Evolutionary conservation across 2,797 vertebrate genomes (phyloP).

Genomic region (Hippocampus kuda): DNA sequence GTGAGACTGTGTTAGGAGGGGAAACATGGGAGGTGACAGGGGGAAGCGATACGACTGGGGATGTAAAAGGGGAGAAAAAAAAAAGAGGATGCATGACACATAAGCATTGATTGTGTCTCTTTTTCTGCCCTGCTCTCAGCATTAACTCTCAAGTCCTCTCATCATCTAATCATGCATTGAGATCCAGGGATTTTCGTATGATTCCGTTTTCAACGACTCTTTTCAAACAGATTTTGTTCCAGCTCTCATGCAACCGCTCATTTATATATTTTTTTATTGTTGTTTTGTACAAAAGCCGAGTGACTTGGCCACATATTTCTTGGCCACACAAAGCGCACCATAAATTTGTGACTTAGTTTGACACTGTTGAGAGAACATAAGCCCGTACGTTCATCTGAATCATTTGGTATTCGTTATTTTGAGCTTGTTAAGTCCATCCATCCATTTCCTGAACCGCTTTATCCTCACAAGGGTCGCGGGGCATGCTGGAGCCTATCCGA

Average conservation of each 20-base stretch:
- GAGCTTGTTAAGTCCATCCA: too few species aligned
- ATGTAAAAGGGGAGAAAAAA: conserved; percentile 30
- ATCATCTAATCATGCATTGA: background rate
- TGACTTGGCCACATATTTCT: too few species aligned
- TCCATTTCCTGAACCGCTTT: too few species aligned
- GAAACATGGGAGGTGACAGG: conserved; percentile 42
- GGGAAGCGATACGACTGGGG: conserved; percentile 42
- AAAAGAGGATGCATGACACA: conserved; percentile 10
- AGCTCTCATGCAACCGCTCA: too few species aligned
- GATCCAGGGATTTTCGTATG: background rate
- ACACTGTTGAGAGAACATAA: background rate
- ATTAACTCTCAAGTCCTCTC: conserved; percentile 13
- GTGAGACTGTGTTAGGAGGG: conserved; percentile 50
- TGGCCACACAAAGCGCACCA: too few species aligned
- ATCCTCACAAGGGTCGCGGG: too few species aligned
- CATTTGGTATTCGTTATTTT: background rate
- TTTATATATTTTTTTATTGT: too few species aligned
- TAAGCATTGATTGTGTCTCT: conserved; percentile 21
- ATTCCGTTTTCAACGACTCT: background rate
- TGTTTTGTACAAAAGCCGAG: too few species aligned
- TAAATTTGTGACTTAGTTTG: background rate
- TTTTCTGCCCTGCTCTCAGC: conserved; percentile 6
- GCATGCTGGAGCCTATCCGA: too few species aligned
- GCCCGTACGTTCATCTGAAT: too few species aligned
- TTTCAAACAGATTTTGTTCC: background rate